These are phyloP conservation scores for Drosophila sturtevanti DNA, from an alignment of 1,140 invertebrate genomes.

Conservation along the genomic window DNA sequence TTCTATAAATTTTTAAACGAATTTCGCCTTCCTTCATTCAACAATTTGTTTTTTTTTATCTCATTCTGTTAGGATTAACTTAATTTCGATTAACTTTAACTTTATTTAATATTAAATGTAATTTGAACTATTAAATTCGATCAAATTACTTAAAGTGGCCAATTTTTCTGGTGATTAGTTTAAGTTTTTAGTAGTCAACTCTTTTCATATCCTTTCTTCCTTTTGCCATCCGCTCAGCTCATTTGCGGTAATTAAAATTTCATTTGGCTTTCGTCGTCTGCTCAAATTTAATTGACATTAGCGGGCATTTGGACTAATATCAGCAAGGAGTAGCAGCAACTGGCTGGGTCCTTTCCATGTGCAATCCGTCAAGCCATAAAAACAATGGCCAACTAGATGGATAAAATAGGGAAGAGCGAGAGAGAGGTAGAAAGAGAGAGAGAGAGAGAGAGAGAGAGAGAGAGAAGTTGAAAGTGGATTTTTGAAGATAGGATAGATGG, in stretches of 20 bases:
- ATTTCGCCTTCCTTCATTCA: background rate
- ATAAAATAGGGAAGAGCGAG: background rate
- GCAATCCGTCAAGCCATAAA: slow-evolving; percentile 76
- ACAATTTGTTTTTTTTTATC: background rate
- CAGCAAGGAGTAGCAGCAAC: background rate
- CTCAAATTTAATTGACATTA: slow-evolving; percentile 79
- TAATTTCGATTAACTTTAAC: background rate
- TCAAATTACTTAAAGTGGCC: slow-evolving; percentile 41
- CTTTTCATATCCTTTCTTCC: slow-evolving; percentile 7
- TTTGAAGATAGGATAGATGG: background rate
- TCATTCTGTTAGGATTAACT: background rate
- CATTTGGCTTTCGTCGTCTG: slow-evolving; percentile 61
- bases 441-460: background rate
- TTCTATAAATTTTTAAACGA: no score
- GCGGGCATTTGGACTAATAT: slow-evolving; percentile 61
- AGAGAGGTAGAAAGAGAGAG: slow-evolving; percentile 5
- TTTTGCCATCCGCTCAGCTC: slow-evolving; percentile 27
- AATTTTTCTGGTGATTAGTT: slow-evolving; percentile 51
- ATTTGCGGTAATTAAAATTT: slow-evolving; percentile 80
- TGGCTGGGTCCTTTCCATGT: slow-evolving; percentile 16
- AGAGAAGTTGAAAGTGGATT: background rate
- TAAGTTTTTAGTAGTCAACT: slow-evolving; percentile 14
- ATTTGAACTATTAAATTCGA: slow-evolving; percentile 29
- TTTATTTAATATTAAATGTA: slow-evolving; percentile 17
- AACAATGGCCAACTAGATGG: slow-evolving; percentile 53